Conservation (phyloP, 2,888 invertebrate species). For the Drosophila sordidapex region DNA sequence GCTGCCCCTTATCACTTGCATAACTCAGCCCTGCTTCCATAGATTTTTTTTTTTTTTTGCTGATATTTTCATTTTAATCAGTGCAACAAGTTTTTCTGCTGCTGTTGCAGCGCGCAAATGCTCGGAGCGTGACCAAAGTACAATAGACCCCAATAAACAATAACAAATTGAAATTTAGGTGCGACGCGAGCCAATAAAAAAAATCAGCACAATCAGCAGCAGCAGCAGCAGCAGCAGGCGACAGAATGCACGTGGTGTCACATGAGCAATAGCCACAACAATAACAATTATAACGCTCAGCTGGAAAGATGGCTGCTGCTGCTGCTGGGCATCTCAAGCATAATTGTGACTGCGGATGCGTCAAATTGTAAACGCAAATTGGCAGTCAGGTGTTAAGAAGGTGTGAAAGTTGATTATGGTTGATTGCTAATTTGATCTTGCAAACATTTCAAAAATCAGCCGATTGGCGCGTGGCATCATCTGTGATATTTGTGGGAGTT, state of each 20-base stretch:
- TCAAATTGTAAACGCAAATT: constrained; percentile 76
- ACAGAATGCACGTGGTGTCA: constrained; percentile 57
- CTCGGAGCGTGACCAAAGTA: constrained; percentile 47
- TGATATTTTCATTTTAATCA: constrained; percentile 3
- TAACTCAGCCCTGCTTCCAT: constrained; percentile 8
- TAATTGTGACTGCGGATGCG: constrained; percentile 68
- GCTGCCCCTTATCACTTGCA: constrained; percentile 19
- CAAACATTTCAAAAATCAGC: constrained; percentile 51
- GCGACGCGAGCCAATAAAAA: constrained; percentile 28
- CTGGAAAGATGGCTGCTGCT: constrained; percentile 11
- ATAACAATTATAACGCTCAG: constrained; percentile 16
- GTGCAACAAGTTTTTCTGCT: constrained; percentile 7
- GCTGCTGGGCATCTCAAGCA: constrained; percentile 18
- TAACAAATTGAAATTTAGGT: constrained; percentile 26
- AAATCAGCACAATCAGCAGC: constrained; percentile 1
- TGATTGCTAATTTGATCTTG: constrained; percentile 54
- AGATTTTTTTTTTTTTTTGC: background rate
- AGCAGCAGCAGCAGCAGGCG: constrained; percentile 12
- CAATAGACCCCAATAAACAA: constrained; percentile 39
- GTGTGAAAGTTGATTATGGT: constrained; percentile 18
- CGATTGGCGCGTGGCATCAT: constrained; percentile 50
- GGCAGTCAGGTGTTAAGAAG: constrained; percentile 69
- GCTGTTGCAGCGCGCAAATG: constrained; percentile 7
- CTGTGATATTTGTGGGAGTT: constrained; percentile 40
- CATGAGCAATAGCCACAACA: constrained; percentile 41